A percentile compares a stretch with the other conserved stretches of the same genome.
Conservation (phyloP, 1,140 invertebrate genomes). For the Magallana ariakensis region DNA sequence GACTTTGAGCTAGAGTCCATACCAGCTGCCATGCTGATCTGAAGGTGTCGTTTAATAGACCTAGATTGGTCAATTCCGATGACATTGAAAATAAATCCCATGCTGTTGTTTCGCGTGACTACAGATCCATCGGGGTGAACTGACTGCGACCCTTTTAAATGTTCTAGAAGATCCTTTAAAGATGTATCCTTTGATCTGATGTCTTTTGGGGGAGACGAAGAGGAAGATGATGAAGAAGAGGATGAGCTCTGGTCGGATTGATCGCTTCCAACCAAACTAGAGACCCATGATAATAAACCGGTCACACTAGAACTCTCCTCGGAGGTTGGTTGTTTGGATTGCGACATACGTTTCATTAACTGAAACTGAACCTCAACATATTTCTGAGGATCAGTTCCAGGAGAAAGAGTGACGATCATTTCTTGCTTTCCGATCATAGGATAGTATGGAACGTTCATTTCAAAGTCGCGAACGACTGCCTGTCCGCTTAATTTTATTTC, state of each 20-base stretch:
- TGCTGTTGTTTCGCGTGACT: not conserved
- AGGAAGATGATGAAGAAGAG: not conserved
- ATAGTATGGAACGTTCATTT: slow-evolving; percentile 45
- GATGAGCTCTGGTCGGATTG: not conserved
- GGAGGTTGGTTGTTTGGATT: slow-evolving; percentile 6
- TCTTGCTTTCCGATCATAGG: slow-evolving; percentile 52
- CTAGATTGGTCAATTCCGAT: slow-evolving; percentile 2
- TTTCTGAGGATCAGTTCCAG: slow-evolving; percentile 52
- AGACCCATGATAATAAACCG: not conserved
- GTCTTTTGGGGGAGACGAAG: slow-evolving; percentile 12
- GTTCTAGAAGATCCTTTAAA: not conserved
- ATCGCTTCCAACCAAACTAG: not conserved
- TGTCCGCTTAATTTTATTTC: slow-evolving; percentile 44
- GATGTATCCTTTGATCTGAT: slow-evolving; percentile 33
- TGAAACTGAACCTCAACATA: slow-evolving; percentile 40
- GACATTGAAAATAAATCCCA: not conserved
- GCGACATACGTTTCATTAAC: not conserved
- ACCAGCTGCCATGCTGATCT: not conserved
- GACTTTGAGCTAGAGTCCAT: not conserved
- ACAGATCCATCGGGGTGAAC: not conserved
- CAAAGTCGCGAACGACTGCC: slow-evolving; percentile 39
- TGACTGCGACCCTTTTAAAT: not conserved
- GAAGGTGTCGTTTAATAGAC: not conserved
- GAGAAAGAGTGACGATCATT: slow-evolving; percentile 36
- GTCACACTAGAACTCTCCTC: not conserved